Evolutionary conservation across 2,113 vertebrate species (phyloP).

Genomic region (Muntiacus reevesi): DNA sequence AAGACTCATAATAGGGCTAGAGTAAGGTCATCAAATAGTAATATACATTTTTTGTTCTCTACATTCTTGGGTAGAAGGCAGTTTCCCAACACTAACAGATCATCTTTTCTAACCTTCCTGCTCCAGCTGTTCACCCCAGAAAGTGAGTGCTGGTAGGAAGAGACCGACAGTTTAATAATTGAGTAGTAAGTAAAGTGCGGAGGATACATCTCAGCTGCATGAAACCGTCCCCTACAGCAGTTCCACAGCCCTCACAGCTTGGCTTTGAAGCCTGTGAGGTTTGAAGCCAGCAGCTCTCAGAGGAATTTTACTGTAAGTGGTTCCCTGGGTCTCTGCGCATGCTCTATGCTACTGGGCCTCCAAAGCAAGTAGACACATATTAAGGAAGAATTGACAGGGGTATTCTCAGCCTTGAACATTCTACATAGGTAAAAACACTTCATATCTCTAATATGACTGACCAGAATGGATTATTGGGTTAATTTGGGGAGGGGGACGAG

Average conservation of each 20-base stretch:
- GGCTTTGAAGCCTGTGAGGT: not conserved
- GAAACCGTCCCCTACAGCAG: not conserved
- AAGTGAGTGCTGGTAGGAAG: not conserved
- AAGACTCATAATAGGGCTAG: not conserved
- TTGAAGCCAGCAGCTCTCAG: not conserved
- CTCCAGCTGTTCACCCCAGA: not conserved
- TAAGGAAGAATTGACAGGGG: not conserved
- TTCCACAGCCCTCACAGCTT: not conserved
- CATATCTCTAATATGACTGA: not conserved
- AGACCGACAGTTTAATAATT: not conserved
- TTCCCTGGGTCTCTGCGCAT: not conserved
- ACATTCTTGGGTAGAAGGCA: not conserved
- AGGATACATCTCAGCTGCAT: not conserved
- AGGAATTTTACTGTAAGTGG: not conserved
- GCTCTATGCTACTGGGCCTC: not conserved
- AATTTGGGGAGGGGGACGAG: not conserved
- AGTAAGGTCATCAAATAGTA: not conserved
- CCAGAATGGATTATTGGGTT: not conserved
- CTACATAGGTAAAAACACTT: not conserved
- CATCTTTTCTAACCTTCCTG: not conserved
- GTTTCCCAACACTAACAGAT: not conserved
- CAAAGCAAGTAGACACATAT: not conserved
- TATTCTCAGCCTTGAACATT: not conserved
- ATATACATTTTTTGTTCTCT: not conserved
- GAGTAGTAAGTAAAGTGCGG: conserved; percentile 13